Conservation (phyloP, 2,113 vertebrate species). For the Pterocles orientalis region DNA sequence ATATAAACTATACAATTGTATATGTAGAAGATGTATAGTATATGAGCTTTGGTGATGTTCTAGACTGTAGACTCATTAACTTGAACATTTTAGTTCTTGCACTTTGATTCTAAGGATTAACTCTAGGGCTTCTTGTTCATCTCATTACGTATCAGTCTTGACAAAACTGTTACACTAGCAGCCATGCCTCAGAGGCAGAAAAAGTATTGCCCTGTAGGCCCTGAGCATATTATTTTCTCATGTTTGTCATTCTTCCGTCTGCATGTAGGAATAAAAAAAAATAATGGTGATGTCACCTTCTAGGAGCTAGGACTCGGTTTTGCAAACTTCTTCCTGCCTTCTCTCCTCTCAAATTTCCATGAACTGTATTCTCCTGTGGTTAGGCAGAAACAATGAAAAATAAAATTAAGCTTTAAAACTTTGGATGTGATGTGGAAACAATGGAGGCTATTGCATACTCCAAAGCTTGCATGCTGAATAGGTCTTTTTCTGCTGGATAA, state of each 20-base stretch:
- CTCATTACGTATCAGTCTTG: neutral
- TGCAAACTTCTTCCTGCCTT: neutral
- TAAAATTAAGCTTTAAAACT: neutral
- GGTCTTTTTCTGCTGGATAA: conserved; percentile 1
- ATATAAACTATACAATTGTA: neutral
- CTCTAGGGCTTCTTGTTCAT: neutral
- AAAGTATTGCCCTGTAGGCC: neutral
- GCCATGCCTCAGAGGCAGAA: neutral
- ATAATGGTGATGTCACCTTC: neutral
- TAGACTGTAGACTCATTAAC: neutral
- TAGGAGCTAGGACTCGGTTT: neutral
- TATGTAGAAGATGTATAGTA: neutral
- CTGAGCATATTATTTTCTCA: neutral
- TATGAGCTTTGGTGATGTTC: neutral
- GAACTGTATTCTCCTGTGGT: neutral
- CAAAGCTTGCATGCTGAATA: conserved; percentile 1
- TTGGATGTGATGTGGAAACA: neutral
- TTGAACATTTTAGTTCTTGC: neutral
- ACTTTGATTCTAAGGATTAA: neutral
- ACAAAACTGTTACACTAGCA: neutral
- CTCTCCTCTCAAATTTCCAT: neutral
- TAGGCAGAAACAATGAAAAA: neutral
- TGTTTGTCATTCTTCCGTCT: neutral
- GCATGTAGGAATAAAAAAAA: neutral
- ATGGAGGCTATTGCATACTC: neutral